A percentile compares a stretch with the other conserved stretches of the same genome.
Evolutionary conservation across 2,888 invertebrate genomes (phyloP).

Genomic region (Platypus cylindrus): DNA sequence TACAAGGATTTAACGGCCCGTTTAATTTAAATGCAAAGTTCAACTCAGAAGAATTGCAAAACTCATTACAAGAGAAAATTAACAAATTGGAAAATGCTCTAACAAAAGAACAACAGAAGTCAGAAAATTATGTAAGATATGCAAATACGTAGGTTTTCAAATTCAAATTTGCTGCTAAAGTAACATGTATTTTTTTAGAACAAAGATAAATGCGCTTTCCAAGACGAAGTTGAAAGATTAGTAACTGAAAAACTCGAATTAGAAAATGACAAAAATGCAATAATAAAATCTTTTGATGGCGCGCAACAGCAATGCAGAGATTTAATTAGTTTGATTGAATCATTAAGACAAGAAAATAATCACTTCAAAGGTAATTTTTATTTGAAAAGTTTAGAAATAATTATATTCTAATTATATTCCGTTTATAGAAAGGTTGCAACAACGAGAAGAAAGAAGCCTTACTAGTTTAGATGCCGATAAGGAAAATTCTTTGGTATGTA

Average conservation of each 20-base stretch:
- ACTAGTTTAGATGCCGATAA: conserved; percentile 4
- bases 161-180: conserved; percentile 1
- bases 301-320: conserved; percentile 26
- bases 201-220: conserved; percentile 19
- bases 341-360: conserved; percentile 23
- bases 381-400: neutral
- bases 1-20: conserved; percentile 21
- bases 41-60: conserved; percentile 24
- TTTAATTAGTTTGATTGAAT: conserved; percentile 22
- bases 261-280: conserved; percentile 19
- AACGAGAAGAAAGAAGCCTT: conserved; percentile 3
- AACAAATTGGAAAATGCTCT: conserved; percentile 20
- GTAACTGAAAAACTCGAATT: conserved; percentile 16
- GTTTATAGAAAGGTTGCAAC: conserved; percentile 18
- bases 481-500: conserved; percentile 14
- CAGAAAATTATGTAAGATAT: conserved; percentile 19
- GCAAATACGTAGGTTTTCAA: neutral
- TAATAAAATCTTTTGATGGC: conserved; percentile 22
- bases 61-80: conserved; percentile 23
- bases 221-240: conserved; percentile 21
- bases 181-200: conserved; percentile 22
- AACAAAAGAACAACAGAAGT: conserved; percentile 20
- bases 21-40: conserved; percentile 22
- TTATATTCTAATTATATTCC: neutral
- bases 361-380: conserved; percentile 23